Evolutionary conservation across 2,888 invertebrate species (phyloP).

Genomic region (Drosophila atripex): DNA sequence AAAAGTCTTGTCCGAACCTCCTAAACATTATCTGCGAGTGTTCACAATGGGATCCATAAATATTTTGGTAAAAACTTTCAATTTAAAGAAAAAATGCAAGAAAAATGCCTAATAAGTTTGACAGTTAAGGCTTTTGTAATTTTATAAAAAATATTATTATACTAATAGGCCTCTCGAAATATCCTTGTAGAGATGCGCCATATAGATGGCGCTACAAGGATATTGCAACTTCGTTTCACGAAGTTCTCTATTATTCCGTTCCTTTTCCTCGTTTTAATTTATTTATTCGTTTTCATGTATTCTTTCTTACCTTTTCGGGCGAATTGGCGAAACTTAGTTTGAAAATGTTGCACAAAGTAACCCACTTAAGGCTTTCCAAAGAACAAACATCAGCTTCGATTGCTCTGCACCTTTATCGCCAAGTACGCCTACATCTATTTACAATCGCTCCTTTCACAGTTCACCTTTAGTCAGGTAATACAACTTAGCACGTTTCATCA

Average conservation of each 20-base stretch:
- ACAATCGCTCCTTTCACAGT: conserved; percentile 83
- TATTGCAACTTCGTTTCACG: conserved; percentile 27
- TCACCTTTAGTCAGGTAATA: conserved; percentile 83
- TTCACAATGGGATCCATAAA: background rate
- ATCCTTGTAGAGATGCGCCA: background rate
- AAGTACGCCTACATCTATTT: conserved; percentile 83
- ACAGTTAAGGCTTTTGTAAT: background rate
- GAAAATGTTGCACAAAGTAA: conserved; percentile 84
- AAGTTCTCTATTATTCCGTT: conserved; percentile 34
- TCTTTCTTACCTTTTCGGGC: conserved; percentile 65
- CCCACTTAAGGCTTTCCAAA: conserved; percentile 84
- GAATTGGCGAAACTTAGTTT: conserved; percentile 81
- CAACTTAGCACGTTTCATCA: conserved; percentile 45
- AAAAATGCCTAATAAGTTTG: background rate
- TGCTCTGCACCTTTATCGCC: conserved; percentile 84
- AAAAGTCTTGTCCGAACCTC: background rate
- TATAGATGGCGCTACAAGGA: background rate
- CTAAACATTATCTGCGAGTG: background rate
- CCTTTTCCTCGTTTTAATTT: conserved; percentile 51
- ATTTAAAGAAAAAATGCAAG: background rate
- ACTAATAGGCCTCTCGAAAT: background rate
- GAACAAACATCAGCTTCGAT: conserved; percentile 84
- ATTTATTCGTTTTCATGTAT: conserved; percentile 55
- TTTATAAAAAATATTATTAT: background rate
- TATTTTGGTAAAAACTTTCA: background rate